A percentile compares a stretch with the other conserved stretches of the same genome.
These are phyloP conservation scores for Puntigrus tetrazona DNA, from an alignment of 2,113 vertebrate genomes.

Conservation along the genomic window DNA sequence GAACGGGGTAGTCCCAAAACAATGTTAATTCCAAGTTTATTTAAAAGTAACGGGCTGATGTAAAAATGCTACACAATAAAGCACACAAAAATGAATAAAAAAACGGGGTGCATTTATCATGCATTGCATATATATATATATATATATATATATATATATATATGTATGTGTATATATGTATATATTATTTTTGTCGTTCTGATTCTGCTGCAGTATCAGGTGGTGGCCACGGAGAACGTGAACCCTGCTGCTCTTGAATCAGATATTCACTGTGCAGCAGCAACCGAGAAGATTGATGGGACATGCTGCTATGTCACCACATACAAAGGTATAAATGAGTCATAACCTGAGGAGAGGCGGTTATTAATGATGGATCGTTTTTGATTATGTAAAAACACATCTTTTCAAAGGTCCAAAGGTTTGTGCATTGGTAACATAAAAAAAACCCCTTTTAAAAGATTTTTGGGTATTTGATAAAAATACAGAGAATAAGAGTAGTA, in stretches of 20 bases:
- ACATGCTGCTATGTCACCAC: constrained; percentile 91
- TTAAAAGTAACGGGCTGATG: background rate
- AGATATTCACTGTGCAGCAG: constrained; percentile 78
- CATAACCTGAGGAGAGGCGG: no score
- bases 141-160: background rate
- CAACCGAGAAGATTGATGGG: constrained; percentile 95
- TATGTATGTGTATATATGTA: background rate
- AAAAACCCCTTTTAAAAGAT: no score
- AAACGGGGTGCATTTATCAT: background rate
- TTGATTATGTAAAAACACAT: background rate
- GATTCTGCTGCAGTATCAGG: constrained; percentile 83
- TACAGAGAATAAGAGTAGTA: no score
- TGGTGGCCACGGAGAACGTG: constrained; percentile 86
- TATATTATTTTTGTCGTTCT: no score
- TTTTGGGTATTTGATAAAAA: no score
- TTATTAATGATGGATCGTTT: background rate
- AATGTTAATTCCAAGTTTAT: background rate
- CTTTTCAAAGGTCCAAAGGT: background rate
- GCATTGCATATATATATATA: background rate
- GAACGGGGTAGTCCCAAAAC: background rate
- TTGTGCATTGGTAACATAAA: background rate
- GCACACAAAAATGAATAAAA: background rate
- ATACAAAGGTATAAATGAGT: constrained; percentile 77
- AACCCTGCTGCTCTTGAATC: constrained; percentile 84
- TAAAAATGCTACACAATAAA: background rate